Percentiles rank a stretch among this genome's conserved stretches.
Evolutionary conservation across 2,113 vertebrate genomes (phyloP).

Genomic region (Zosterops lateralis): DNA sequence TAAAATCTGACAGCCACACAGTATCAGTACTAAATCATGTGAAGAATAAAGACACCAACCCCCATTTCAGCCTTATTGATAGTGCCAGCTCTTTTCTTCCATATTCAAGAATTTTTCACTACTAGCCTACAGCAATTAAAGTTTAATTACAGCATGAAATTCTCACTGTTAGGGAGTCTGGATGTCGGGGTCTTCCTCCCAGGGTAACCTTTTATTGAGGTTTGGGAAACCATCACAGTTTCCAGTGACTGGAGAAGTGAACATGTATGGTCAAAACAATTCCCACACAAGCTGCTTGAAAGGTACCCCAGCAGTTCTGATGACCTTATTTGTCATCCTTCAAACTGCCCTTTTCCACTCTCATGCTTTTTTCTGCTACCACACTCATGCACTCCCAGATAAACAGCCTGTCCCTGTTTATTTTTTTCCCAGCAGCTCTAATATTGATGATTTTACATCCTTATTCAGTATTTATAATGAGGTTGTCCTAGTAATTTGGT

Average conservation of each 20-base stretch:
- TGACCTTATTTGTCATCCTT: not conserved
- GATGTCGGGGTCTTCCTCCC: not conserved
- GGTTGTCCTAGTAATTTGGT: not conserved
- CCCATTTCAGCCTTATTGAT: not conserved
- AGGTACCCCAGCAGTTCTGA: not conserved
- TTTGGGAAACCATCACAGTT: not conserved
- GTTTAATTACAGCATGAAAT: not conserved
- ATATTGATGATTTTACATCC: not conserved
- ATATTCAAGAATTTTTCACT: not conserved
- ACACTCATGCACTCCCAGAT: not conserved
- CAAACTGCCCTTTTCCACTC: not conserved
- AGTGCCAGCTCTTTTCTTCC: not conserved
- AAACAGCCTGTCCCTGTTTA: not conserved
- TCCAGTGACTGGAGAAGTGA: not conserved
- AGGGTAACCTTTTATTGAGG: not conserved
- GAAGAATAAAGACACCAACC: not conserved
- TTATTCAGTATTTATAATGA: not conserved
- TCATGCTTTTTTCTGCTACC: not conserved
- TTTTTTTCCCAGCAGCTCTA: not conserved
- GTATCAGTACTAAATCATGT: not conserved
- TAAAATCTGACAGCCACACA: not conserved
- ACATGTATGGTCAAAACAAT: not conserved
- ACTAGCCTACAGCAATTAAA: not conserved
- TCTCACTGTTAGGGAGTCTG: not conserved
- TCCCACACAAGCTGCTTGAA: not conserved